Evolutionary conservation across 1,140 invertebrate species (phyloP).

Genomic region (Scaptodrosophila lebanonensis): DNA sequence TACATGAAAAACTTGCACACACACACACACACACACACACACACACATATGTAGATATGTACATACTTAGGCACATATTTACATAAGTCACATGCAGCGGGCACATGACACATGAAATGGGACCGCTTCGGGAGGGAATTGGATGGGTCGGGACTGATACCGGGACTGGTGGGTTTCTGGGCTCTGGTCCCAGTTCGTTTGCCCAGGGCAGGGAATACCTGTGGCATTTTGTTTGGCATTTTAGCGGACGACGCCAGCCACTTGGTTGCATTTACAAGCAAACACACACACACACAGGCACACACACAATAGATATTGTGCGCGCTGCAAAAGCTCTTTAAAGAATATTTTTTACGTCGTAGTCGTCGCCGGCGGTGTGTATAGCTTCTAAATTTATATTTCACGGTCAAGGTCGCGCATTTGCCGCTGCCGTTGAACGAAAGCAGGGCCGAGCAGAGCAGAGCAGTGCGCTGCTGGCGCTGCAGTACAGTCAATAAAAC

Average conservation of each 20-base stretch:
- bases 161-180: no score
- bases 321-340: slow-evolving; percentile 38
- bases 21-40: no score
- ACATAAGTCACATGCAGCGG: slow-evolving; percentile 45
- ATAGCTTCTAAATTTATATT: slow-evolving; percentile 69
- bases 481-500: slow-evolving; percentile 53
- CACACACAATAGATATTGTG: slow-evolving; percentile 14
- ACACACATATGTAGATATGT: no score
- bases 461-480: background rate
- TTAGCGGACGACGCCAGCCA: background rate
- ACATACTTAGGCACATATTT: no score
- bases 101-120: slow-evolving; percentile 22
- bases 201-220: slow-evolving; percentile 21
- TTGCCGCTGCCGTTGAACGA: slow-evolving; percentile 28
- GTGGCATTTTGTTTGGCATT: background rate
- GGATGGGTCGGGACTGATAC: background rate
- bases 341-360: slow-evolving; percentile 58
- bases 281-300: background rate
- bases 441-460: background rate
- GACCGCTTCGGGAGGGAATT: background rate
- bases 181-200: background rate
- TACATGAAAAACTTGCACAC: no score
- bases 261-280: slow-evolving; percentile 18
- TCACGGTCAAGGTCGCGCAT: slow-evolving; percentile 69
- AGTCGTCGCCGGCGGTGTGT: slow-evolving; percentile 22